Conservation (phyloP, 2,113 vertebrate genomes). For the Ptyas mucosa region DNA sequence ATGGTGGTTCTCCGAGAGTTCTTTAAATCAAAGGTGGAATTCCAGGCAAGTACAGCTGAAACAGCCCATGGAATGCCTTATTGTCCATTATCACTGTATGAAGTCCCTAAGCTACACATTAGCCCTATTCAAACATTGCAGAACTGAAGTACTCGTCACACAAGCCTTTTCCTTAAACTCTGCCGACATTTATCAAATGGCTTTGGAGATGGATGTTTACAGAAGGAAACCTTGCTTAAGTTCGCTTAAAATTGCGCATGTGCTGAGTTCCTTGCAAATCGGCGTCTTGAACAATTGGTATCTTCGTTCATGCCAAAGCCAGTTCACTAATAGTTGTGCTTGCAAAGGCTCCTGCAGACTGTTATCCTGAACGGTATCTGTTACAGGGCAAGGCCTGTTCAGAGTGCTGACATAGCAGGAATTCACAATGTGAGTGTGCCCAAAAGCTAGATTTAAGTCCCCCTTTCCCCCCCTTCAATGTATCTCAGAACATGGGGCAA, state of each 20-base stretch:
- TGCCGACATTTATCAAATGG: neutral
- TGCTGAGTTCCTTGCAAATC: neutral
- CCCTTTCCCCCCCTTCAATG: neutral
- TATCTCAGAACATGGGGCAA: neutral
- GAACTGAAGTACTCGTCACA: neutral
- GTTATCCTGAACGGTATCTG: neutral
- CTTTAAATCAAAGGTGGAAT: constrained; percentile 75
- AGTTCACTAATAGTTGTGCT: neutral
- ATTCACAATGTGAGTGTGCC: neutral
- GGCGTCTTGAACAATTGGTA: neutral
- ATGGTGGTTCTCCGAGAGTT: constrained; percentile 83
- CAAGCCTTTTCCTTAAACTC: neutral
- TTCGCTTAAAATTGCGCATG: neutral
- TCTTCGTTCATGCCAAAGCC: neutral
- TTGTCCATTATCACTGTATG: neutral
- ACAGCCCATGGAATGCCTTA: neutral
- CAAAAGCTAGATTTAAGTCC: neutral
- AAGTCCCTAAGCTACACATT: neutral
- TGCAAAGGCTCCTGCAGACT: neutral
- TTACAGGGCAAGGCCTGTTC: neutral
- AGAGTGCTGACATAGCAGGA: neutral
- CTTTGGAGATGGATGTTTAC: neutral
- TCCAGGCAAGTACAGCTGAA: constrained; percentile 75
- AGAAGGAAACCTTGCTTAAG: neutral
- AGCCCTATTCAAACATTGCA: neutral